Evolutionary conservation across 2,797 vertebrate genomes (phyloP), one percentile per base, ranked within the genome.

Genomic region (Myotis myotis): DNA sequence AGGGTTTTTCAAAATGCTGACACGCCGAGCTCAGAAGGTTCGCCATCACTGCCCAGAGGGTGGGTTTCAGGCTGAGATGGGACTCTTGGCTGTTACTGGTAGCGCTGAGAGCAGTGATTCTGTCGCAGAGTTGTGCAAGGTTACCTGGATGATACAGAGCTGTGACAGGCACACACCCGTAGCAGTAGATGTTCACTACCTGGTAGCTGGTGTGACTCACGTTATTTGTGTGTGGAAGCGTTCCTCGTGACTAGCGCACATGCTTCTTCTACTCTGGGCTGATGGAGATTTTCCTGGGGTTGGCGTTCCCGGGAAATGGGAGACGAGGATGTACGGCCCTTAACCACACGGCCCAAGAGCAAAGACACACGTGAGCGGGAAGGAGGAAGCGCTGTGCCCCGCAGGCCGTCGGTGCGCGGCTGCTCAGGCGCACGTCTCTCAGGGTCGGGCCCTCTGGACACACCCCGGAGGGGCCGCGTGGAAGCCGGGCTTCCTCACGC

Each of bases 51-150:
- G 41, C 8, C 41, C 44, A 20, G 53, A 87, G 11, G 72, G 17
- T 87, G 33, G 41, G 8, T 84, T 89, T 92, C 53, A 55, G 28
- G 28, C 41, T 74, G 28, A 47, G 93, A 41, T 44, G 25, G 19
- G 23, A 64, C 11, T 82, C 51, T 91, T 49, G 38, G 66, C 85
- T 87, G 36, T 53, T 78, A 11, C 11, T 57, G 49, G 57, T 36
- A 93, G 23, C 70, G 92, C 82, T 72, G 86, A 75, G 87, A 81
- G 90, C 38, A 82, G 25, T n/a, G 12, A 53, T 89, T 86, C 41
- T 57, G 41, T 71, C 41, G 41, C 1, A 57, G 80, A 53, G 25
- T 36, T 86, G 44, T 94, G 62, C 76, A 28, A 25, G 38, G 19
- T 83, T 36, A 62, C 51, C 44, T 86, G 71, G 49, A 17, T 70